Evolutionary conservation across 1,140 invertebrate species (phyloP).

Genomic region (Drosophila subpulchrella): DNA sequence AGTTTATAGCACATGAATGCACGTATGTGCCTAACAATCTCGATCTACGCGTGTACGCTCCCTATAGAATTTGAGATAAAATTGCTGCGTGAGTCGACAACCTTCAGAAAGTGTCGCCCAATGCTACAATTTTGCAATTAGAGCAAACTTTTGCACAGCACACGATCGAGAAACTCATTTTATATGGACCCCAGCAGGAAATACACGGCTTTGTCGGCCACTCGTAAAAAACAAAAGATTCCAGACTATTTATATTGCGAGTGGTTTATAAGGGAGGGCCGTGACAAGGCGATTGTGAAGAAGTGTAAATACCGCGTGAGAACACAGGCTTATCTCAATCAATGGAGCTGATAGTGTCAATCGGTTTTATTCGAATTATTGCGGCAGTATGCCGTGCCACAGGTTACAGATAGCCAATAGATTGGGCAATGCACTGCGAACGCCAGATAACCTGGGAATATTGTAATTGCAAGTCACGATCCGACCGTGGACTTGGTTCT

Average conservation of each 20-base stretch:
- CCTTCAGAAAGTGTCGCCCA: slow-evolving; percentile 42
- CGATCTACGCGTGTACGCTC: slow-evolving; percentile 6
- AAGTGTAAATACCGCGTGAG: slow-evolving; percentile 51
- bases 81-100: slow-evolving; percentile 17
- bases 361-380: slow-evolving; percentile 41
- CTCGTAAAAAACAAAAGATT: slow-evolving; percentile 36
- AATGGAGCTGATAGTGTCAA: slow-evolving; percentile 54
- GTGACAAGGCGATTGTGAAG: slow-evolving; percentile 48
- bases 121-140: slow-evolving; percentile 64
- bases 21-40: not conserved
- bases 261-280: slow-evolving; percentile 33
- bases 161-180: slow-evolving; percentile 13
- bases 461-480: slow-evolving; percentile 1
- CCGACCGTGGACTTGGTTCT: not conserved
- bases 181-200: slow-evolving; percentile 32
- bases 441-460: slow-evolving; percentile 1
- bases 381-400: slow-evolving; percentile 15
- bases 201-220: slow-evolving; percentile 33
- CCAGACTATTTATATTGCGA: slow-evolving; percentile 31
- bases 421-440: slow-evolving; percentile 26
- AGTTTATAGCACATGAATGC: not conserved
- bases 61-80: slow-evolving; percentile 39
- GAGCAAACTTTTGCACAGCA: slow-evolving; percentile 34
- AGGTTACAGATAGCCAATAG: slow-evolving; percentile 6
- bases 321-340: slow-evolving; percentile 52